Base-by-base conservation (phyloP, 2,888 invertebrate genomes). In the Stenichneumon culpator region DNA sequence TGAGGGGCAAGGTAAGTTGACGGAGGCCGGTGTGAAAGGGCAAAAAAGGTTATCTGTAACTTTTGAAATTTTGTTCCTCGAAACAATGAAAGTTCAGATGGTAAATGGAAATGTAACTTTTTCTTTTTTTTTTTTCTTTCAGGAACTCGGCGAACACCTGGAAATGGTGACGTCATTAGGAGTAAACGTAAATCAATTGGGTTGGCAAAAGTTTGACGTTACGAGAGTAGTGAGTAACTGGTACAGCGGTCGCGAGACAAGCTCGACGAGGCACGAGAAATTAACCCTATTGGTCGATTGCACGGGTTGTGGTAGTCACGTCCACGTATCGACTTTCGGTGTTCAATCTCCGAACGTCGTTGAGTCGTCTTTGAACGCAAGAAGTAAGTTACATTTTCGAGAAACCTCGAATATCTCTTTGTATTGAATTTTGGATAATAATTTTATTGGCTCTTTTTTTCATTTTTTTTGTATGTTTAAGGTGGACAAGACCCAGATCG, bases 181-280 rank as follows among this genome's bases (percentile, higher is more conserved):
- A 72, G 95, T 97, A 89, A 95, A 96, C 92, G 95, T 96, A 79
- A 95, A 96, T 70, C 95, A 96, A 86, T 95, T 97, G 87, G 98
- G 97, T 70, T 98, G 98, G 98, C 97, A 97, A 94, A 97, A 97
- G 90, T 95, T 98, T 89, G 97, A 98, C 94, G 95, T 98, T 89
- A 97, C 98, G 86, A 95, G 95, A 84, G 97, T 97, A 70, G 97
- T 97, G 83, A 96, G 96, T 88, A 95, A 95, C 88, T 98, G 98
- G 98, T 96, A 97, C 92, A 93, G 93, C 84, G 88, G 88, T 79
- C 90, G 87, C 83, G 86, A 89, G 60, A 88, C 88, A 63, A 87
- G 75, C 14, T 44, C 81, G 25, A 79, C 84, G 69, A 84, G 75
- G 93, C 95, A 91, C 93, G 95, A 96, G 87, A 96, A 96, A 90